Evolutionary conservation across 2,797 vertebrate genomes (phyloP).

Genomic region (Ceryle rudis): DNA sequence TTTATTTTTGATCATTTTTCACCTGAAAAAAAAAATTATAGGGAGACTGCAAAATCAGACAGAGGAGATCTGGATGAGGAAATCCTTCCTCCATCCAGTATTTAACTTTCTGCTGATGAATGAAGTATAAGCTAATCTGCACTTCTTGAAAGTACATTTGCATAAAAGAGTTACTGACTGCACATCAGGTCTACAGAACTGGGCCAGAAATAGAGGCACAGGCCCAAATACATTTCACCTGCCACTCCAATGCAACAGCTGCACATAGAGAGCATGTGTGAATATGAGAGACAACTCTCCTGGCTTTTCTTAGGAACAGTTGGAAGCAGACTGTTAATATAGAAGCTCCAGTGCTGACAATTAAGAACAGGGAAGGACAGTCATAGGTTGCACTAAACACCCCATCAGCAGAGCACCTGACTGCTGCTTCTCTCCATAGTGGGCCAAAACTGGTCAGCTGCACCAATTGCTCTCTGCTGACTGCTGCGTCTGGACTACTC

Average conservation of each 20-base stretch:
- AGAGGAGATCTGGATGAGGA: not conserved
- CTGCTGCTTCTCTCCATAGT: not conserved
- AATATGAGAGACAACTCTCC: not conserved
- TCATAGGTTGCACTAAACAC: not conserved
- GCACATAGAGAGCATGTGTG: not conserved
- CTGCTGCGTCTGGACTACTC: not conserved
- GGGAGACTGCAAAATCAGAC: not conserved
- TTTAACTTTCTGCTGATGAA: not conserved
- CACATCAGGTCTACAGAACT: not conserved
- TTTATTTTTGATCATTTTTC: slow-evolving; percentile 3
- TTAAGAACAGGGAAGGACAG: not conserved
- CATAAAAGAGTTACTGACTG: not conserved
- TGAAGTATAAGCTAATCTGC: not conserved
- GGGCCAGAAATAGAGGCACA: not conserved
- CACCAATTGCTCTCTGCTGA: not conserved
- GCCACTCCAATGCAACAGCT: not conserved
- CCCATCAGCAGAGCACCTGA: not conserved
- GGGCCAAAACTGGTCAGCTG: not conserved
- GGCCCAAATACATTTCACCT: not conserved
- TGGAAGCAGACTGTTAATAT: not conserved
- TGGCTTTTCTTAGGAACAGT: not conserved
- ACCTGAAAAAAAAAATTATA: not conserved
- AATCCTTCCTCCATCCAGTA: not conserved
- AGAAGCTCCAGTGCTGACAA: not conserved
- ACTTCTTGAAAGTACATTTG: not conserved